Percentiles rank a stretch among this genome's conserved stretches.
phyloP scores from a whole-genome alignment of 2,888 invertebrate species.

The Chironomus tentans region DNA sequence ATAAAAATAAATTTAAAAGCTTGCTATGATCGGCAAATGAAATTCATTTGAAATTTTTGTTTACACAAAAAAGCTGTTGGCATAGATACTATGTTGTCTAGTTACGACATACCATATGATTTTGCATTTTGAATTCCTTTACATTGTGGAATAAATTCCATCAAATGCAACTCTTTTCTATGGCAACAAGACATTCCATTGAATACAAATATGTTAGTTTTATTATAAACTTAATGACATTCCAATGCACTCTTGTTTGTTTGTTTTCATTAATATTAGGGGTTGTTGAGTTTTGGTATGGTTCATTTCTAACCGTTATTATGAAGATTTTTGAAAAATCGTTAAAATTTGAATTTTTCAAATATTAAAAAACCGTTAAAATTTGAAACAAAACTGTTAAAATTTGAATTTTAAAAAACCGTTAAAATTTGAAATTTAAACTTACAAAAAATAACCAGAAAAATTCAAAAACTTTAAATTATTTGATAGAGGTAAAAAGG shows the following conservation, averaged over 20 bases:
- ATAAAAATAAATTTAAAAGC: not conserved
- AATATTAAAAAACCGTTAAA: too few species aligned
- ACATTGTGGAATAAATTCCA: not conserved
- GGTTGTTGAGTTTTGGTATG: not conserved
- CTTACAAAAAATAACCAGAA: too few species aligned
- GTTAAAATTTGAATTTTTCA: too few species aligned
- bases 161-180: not conserved
- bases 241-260: not conserved
- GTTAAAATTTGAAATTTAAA: too few species aligned
- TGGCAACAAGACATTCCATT: not conserved
- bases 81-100: not conserved
- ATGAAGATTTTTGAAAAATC: too few species aligned
- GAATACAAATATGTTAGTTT: too few species aligned
- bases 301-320: too few species aligned
- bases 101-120: not conserved
- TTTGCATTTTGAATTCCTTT: not conserved
- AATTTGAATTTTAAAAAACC: too few species aligned
- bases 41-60: not conserved
- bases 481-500: too few species aligned
- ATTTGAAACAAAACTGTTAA: too few species aligned
- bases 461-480: too few species aligned
- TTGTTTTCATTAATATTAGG: not conserved
- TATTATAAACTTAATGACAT: not conserved
- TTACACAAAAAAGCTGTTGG: not conserved
- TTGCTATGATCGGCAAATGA: not conserved